Evolutionary conservation across 2,888 invertebrate genomes (phyloP), one percentile per base, ranked within the genome.

Genomic region (Volucella zonaria): DNA sequence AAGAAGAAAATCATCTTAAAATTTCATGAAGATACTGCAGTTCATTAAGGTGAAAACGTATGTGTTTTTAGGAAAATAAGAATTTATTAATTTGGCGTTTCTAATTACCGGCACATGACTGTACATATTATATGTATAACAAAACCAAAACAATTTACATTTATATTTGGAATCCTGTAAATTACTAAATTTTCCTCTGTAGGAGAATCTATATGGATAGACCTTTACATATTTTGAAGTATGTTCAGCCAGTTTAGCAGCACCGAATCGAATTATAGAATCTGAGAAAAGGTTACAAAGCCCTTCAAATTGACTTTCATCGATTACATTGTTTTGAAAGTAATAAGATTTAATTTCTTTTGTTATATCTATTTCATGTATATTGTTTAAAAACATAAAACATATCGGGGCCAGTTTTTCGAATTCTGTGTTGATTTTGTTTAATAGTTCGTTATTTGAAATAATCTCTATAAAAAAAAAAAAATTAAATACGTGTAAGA

Each of bases 171-270:
- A 47, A 74, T 78, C 91, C 58, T 90, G 89, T n/a, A 88, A 89
- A 85, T 90, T 89, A 82, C 92, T 93, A 82, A 90, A 91, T 83
- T 91, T 89, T 51, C 93, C 93, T 86, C 91, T 91, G 81, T 92
- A 93, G 14, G 90, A 89, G 86, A 93, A 93, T 75, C 90, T 88
- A 88, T 93, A 93, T 71, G 92, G 93, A 88, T 91, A 93, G 1
- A 93, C 80, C 1, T 89, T 89, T 18, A 90, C 92, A 54, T 92
- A 89, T 66, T 91, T 89, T 0, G 93, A 90, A 14, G 93, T 87
- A 54, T 94, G 87, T 86, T 93, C 91, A 0, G 91, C 92, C 2
- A 92, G 90, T 71, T 92, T 91, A 82, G 93, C 91, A 1, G 92
- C 91, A 1, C 92, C 91, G 88, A 93, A 94, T 62, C 92, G 92